Evolutionary conservation across 2,888 invertebrate genomes (phyloP), one percentile per base, ranked within the genome.

Genomic region (Onthophagus sagittarius): DNA sequence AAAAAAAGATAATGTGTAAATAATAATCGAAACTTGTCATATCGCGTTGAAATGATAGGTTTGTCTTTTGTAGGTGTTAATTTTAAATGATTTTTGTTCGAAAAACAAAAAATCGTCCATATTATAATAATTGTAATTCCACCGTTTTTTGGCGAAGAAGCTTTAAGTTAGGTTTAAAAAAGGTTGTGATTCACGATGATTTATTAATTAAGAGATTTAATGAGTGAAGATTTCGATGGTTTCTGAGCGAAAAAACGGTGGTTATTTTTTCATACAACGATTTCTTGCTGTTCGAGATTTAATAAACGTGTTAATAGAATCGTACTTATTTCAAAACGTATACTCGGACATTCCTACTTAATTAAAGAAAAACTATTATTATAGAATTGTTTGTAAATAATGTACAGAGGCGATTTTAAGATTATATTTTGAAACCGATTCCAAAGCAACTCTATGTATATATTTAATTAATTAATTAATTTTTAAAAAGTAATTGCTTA

Each of bases 351-450:
- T 79, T 79, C 80, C 79, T 77, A 79, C 73, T 67, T 67, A 67
- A 15, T 67, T 67, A 23, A 67, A 31, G n/a, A 67, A 14, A 64
- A 77, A 74, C 72, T 73, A 72, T 70, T 74, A 62, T 62, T 62
- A 62, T 63, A 63, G 23, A 15, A 72, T 75, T 75, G 70, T 70
- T 75, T 78, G 78, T 78, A 78, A 73, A 78, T 78, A 78, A 70
- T 78, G 78, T 78, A 77, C 73, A 78, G 73, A 77, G 82, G 82
- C 82, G 76, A 81, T 80, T 74, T 73, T 81, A 78, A 82, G 81
- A 79, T 80, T 83, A 84, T 85, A 85, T 85, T 85, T 85, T 84
- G 80, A 81, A 78, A 71, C 39, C 63, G 72, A 83, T 82, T 83
- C 83, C 83, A 84, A 85, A 85, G 85, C 84, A 84, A 53, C 83